phyloP scores from a whole-genome alignment of 1,140 invertebrate species.

The Zaprionus gabonicus region DNA sequence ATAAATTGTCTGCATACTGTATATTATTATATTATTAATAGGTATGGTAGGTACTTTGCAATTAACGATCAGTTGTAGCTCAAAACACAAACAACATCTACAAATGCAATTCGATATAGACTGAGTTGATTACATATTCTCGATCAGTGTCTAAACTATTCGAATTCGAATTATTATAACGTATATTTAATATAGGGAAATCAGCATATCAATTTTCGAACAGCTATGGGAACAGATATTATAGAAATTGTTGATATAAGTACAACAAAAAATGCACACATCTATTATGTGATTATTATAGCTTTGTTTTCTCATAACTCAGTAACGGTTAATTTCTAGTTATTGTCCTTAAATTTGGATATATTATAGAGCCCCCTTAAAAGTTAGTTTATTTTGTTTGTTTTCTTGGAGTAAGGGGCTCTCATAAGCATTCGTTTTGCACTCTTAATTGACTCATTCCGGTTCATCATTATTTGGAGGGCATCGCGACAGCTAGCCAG shows the following conservation, averaged over 20 bases:
- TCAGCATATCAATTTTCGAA: conserved; percentile 74
- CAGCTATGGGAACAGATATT: conserved; percentile 6
- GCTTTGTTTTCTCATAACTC: conserved; percentile 50
- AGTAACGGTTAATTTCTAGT: conserved; percentile 78
- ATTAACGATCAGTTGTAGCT: conserved; percentile 72
- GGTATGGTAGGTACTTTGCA: conserved; percentile 68
- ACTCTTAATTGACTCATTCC: conserved; percentile 49
- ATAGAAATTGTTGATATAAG: conserved; percentile 47
- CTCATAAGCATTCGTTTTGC: conserved; percentile 49
- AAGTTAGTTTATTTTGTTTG: not conserved
- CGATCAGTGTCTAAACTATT: conserved; percentile 31
- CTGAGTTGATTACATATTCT: conserved; percentile 58
- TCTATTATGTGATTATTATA: conserved; percentile 53
- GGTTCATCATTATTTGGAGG: conserved; percentile 35
- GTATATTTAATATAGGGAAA: conserved; percentile 52
- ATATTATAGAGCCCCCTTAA: conserved; percentile 46
- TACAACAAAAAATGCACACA: conserved; percentile 57
- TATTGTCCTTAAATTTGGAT: conserved; percentile 76
- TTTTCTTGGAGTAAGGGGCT: not conserved
- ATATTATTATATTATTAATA: conserved; percentile 27
- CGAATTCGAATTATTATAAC: conserved; percentile 27
- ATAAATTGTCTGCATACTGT: conserved; percentile 49
- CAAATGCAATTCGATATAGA: conserved; percentile 74
- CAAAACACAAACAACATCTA: conserved; percentile 75
- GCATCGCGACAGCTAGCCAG: conserved; percentile 27